Conservation (phyloP, 2,888 invertebrate genomes). For the Catotricha subobsoleta region DNA sequence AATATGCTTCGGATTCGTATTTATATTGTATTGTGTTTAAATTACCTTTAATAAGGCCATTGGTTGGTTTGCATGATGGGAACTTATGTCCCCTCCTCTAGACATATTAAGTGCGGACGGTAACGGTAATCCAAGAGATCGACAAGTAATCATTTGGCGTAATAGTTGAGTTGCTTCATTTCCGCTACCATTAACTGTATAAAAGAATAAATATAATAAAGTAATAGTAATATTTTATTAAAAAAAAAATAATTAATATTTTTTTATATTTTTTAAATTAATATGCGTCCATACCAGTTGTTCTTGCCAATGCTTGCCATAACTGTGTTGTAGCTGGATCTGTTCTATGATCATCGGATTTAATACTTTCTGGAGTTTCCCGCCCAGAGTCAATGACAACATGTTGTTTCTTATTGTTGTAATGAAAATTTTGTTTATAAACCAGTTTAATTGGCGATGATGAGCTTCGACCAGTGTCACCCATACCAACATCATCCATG, state of each 20-base stretch:
- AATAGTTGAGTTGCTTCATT: slow-evolving; percentile 60
- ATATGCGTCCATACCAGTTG: slow-evolving; percentile 21
- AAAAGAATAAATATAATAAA: not conserved
- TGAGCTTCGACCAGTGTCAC: not conserved
- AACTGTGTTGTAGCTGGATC: slow-evolving; percentile 29
- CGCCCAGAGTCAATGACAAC: slow-evolving; percentile 11
- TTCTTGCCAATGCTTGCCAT: slow-evolving; percentile 30
- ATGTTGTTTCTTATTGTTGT: slow-evolving; percentile 2
- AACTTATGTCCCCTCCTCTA: too few relatives aligned
- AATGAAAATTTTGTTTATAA: not conserved
- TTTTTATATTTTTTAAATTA: too few relatives aligned
- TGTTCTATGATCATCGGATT: slow-evolving; percentile 25
- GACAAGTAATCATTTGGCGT: slow-evolving; percentile 56
- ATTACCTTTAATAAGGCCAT: slow-evolving; percentile 23
- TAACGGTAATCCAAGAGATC: slow-evolving; percentile 52
- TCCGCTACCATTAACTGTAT: slow-evolving; percentile 32
- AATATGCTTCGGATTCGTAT: too few relatives aligned
- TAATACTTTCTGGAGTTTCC: slow-evolving; percentile 23
- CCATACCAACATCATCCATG: slow-evolving; percentile 19
- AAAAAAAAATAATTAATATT: too few relatives aligned
- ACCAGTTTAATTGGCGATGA: slow-evolving; percentile 1
- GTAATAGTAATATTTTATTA: too few relatives aligned
- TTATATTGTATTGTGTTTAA: too few relatives aligned
- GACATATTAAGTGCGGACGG: slow-evolving; percentile 31
- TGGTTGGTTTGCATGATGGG: slow-evolving; percentile 23